A percentile compares a stretch with the other conserved stretches of the same genome.
phyloP scores from a whole-genome alignment of 2,797 vertebrate species.

The Todus mexicanus region DNA sequence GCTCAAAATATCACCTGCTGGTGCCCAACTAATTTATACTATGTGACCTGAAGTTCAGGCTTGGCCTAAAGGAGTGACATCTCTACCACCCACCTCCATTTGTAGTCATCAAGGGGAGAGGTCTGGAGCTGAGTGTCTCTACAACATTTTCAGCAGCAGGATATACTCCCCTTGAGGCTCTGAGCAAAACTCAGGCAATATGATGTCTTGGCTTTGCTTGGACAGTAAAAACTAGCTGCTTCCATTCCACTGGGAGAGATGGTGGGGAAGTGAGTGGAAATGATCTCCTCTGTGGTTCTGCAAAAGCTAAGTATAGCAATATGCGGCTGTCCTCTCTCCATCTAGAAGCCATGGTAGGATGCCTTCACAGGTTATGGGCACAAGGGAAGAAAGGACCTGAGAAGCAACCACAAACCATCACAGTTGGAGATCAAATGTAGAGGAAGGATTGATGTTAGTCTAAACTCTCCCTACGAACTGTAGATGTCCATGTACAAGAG shows the following conservation, averaged over 20 bases:
- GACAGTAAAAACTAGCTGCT: not conserved
- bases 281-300: not conserved
- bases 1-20: not conserved
- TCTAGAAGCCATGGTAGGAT: not conserved
- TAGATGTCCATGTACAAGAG: not conserved
- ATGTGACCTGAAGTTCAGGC: not conserved
- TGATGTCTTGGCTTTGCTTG: not conserved
- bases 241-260: not conserved
- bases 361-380: not conserved
- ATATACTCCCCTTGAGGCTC: not conserved
- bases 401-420: not conserved
- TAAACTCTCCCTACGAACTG: not conserved
- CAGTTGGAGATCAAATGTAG: not conserved
- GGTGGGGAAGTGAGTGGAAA: not conserved
- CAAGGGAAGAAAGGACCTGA: not conserved
- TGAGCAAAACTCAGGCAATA: not conserved
- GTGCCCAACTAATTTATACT: not conserved
- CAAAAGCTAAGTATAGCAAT: not conserved
- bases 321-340: not conserved
- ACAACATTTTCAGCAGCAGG: not conserved
- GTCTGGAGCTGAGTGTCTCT: not conserved
- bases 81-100: not conserved
- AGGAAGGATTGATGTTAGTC: not conserved
- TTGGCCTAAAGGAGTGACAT: not conserved
- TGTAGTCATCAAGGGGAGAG: not conserved